These are phyloP conservation scores for Phainopepla nitens DNA, from an alignment of 2,113 vertebrate genomes.

Conservation along the genomic window DNA sequence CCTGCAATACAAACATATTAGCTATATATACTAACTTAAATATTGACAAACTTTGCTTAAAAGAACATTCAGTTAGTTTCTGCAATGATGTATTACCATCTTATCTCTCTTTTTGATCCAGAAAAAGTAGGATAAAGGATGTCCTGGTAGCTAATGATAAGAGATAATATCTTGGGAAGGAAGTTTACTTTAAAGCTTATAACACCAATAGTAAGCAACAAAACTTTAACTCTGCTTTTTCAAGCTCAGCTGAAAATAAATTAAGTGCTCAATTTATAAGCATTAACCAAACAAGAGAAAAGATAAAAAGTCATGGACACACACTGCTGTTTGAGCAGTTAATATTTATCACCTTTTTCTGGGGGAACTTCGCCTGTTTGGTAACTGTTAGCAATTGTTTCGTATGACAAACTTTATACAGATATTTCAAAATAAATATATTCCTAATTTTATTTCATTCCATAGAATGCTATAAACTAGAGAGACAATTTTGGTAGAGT, in stretches of 20 bases:
- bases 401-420: not conserved
- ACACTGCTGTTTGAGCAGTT: not conserved
- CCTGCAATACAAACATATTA: not conserved
- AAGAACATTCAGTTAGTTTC: not conserved
- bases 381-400: not conserved
- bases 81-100: not conserved
- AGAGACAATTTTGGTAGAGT: not conserved
- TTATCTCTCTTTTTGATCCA: not conserved
- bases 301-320: not conserved
- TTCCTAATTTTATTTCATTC: not conserved
- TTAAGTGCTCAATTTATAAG: not conserved
- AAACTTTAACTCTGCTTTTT: not conserved
- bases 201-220: not conserved
- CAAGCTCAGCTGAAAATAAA: not conserved
- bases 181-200: not conserved
- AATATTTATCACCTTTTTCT: not conserved
- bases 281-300: not conserved
- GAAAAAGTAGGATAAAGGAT: not conserved
- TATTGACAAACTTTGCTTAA: not conserved
- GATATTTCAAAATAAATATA: not conserved
- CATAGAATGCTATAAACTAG: not conserved
- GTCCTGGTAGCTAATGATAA: not conserved
- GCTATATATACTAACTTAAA: not conserved
- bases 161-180: not conserved
- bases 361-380: not conserved